These are phyloP conservation scores for Drosophila anomalata DNA, from an alignment of 2,888 invertebrate genomes.

Conservation along the genomic window DNA sequence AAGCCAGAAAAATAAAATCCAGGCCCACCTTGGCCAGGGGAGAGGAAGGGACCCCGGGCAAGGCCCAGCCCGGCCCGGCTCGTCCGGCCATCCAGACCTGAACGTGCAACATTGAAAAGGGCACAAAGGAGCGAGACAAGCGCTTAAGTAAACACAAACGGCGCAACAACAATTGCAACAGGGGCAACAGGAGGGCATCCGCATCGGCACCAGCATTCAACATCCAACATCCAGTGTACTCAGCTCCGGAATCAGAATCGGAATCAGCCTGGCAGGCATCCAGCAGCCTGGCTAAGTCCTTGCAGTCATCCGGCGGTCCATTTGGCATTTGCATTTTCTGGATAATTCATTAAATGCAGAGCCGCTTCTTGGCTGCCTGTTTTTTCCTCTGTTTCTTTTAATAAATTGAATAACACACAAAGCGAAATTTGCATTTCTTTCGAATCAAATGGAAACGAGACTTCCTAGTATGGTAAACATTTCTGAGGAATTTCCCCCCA, in stretches of 20 bases:
- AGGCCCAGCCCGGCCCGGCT: constrained; percentile 13
- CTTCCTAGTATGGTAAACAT: constrained; percentile 41
- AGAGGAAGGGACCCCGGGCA: too few relatives aligned
- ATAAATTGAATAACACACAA: constrained; percentile 50
- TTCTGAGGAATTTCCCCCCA: constrained; percentile 45
- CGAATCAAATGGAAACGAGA: constrained; percentile 31
- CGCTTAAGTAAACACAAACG: constrained; percentile 72
- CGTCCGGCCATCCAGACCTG: constrained; percentile 18
- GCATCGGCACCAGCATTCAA: constrained; percentile 7
- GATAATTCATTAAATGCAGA: constrained; percentile 49
- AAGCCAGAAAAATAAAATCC: constrained; percentile 25
- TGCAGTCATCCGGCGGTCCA: constrained; percentile 58
- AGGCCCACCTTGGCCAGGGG: constrained; percentile 7
- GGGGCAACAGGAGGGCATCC: not conserved
- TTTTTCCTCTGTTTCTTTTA: constrained; percentile 47
- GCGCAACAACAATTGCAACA: constrained; percentile 41
- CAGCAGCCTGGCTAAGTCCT: constrained; percentile 38
- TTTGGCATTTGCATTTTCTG: constrained; percentile 75
- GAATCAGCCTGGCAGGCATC: constrained; percentile 53
- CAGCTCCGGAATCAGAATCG: constrained; percentile 15
- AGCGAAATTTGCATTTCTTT: constrained; percentile 46
- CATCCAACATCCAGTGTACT: constrained; percentile 3
- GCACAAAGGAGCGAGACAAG: constrained; percentile 59
- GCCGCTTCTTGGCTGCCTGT: constrained; percentile 43
- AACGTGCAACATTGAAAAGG: constrained; percentile 77